Percentiles rank a stretch among this genome's conserved stretches.
Conservation (phyloP, 2,888 invertebrate species). For the Leucophenga montana region DNA sequence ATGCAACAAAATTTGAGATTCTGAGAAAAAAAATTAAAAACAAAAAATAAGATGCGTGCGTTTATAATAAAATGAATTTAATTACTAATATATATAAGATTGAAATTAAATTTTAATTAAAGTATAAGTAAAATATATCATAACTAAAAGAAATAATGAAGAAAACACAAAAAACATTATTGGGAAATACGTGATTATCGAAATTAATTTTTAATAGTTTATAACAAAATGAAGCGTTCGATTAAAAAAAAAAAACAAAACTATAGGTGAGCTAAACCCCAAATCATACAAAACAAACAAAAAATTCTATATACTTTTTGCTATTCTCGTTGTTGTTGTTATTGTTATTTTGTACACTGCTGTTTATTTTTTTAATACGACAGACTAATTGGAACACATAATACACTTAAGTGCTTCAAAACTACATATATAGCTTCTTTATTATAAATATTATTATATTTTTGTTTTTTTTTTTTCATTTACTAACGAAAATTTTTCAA, state of each 20-base stretch:
- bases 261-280: slow-evolving; percentile 73
- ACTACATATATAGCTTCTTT: neutral
- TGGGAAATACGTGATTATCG: slow-evolving; percentile 47
- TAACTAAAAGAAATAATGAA: slow-evolving; percentile 37
- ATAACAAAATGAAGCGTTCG: slow-evolving; percentile 43
- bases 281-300: slow-evolving; percentile 59
- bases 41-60: slow-evolving; percentile 26
- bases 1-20: too few relatives aligned
- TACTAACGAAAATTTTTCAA: slow-evolving; percentile 12
- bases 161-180: slow-evolving; percentile 37
- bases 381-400: slow-evolving; percentile 5
- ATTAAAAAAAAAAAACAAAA: slow-evolving; percentile 55
- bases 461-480: slow-evolving; percentile 7
- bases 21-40: slow-evolving; percentile 34
- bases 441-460: slow-evolving; percentile 12
- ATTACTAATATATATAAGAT: slow-evolving; percentile 58
- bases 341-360: too few relatives aligned
- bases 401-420: neutral
- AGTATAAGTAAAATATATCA: slow-evolving; percentile 42
- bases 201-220: slow-evolving; percentile 62
- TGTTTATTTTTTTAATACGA: neutral
- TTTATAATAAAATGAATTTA: slow-evolving; percentile 37
- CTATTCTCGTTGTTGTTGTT: too few relatives aligned
- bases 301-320: neutral
- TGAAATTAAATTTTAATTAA: slow-evolving; percentile 47